Evolutionary conservation across 2,797 vertebrate species (phyloP).

Genomic region (Kryptolebias ocellatus): DNA sequence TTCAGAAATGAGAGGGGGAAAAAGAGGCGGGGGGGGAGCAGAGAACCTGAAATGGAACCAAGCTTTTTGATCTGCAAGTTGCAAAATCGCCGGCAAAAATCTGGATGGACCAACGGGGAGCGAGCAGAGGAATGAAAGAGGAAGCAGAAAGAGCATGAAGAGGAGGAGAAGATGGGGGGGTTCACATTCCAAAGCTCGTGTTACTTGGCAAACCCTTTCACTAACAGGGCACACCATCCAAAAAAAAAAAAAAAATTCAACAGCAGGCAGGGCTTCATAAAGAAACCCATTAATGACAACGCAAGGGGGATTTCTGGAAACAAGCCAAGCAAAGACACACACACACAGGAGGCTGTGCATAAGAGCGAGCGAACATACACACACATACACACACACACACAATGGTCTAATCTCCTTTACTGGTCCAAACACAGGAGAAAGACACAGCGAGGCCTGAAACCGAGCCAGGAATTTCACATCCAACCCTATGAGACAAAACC

Average conservation of each 20-base stretch:
- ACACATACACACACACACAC: conserved; percentile 19
- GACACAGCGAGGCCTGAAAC: conserved; percentile 23
- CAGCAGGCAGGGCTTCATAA: conserved; percentile 45
- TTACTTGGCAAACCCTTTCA: conserved; percentile 50
- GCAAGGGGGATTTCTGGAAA: conserved; percentile 45
- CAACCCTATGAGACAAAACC: conserved; percentile 22
- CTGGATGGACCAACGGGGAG: conserved; percentile 19
- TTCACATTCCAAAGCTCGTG: conserved; percentile 55
- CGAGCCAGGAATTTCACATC: conserved; percentile 39
- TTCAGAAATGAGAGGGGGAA: conserved; percentile 9
- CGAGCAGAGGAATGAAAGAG: conserved; percentile 35
- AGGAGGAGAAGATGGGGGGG: conserved; percentile 23
- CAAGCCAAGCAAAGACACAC: conserved; percentile 41
- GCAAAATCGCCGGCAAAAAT: neutral
- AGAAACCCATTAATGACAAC: conserved; percentile 66
- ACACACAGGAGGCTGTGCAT: conserved; percentile 31
- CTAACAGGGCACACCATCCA: conserved; percentile 13
- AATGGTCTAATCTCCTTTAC: conserved; percentile 45
- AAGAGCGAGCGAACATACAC: neutral
- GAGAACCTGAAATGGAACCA: conserved; percentile 32
- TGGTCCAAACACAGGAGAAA: conserved; percentile 41
- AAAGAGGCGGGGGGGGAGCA: too few species aligned
- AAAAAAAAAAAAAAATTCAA: conserved; percentile 25
- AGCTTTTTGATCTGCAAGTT: neutral
- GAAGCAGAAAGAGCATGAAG: conserved; percentile 21